These are phyloP conservation scores for Pantherophis alleghaniensis DNA, from an alignment of 2,797 vertebrate genomes.

Conservation along the genomic window DNA sequence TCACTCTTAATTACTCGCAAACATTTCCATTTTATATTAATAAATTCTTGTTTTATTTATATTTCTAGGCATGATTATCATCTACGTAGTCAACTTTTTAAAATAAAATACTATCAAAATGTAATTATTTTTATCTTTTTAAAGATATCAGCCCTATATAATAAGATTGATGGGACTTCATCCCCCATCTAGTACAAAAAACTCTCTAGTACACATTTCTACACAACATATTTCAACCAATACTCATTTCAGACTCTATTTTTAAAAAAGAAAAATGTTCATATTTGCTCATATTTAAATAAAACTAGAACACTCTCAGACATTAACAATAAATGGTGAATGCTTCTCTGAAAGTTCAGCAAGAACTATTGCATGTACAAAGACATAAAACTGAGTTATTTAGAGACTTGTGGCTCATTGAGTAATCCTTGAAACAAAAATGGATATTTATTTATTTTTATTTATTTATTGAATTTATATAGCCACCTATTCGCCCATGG, in stretches of 20 bases:
- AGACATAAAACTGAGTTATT: conserved; percentile 43
- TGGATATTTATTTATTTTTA: conserved; percentile 1
- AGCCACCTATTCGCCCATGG: too few species aligned
- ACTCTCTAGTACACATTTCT: conserved; percentile 28
- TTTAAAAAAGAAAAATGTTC: conserved; percentile 14
- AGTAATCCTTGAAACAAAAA: conserved; percentile 38
- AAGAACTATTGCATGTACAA: conserved; percentile 24
- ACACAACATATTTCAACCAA: conserved; percentile 1
- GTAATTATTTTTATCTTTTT: conserved; percentile 32
- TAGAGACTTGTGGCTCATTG: conserved; percentile 45
- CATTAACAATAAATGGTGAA: conserved; percentile 51
- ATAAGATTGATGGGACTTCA: neutral
- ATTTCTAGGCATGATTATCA: conserved; percentile 28
- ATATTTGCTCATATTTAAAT: conserved; percentile 54
- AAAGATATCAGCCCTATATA: neutral
- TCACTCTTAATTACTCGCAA: neutral
- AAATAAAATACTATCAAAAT: conserved; percentile 6
- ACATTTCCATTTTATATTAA: neutral
- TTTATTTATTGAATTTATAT: too few species aligned
- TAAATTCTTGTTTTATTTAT: neutral
- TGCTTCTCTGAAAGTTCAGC: conserved; percentile 55
- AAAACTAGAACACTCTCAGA: conserved; percentile 50
- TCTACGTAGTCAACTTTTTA: neutral
- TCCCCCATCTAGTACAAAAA: neutral
- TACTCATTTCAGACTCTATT: conserved; percentile 34